These are phyloP conservation scores for Achlya flavicornis DNA, from an alignment of 2,888 invertebrate species.

Conservation along the genomic window DNA sequence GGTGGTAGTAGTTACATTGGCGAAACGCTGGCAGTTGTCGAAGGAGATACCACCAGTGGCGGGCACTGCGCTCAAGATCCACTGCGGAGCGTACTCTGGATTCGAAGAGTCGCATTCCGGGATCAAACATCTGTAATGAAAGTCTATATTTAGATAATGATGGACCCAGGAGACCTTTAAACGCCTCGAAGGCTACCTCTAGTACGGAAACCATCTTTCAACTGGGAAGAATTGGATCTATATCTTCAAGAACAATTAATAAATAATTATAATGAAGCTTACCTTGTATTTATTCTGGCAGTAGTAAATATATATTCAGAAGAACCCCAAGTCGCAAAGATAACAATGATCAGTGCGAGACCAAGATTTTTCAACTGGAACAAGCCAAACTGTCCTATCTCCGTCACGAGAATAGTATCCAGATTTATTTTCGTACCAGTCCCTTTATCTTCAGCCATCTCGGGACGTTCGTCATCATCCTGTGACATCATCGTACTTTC, in stretches of 20 bases:
- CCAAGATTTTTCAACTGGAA: slow-evolving; percentile 52
- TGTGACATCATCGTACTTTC: background rate
- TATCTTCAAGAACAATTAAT: too few relatives aligned
- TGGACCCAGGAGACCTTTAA: too few relatives aligned
- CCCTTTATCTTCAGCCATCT: slow-evolving; percentile 8
- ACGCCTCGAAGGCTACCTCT: too few relatives aligned
- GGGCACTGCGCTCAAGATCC: slow-evolving; percentile 73
- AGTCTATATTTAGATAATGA: too few relatives aligned
- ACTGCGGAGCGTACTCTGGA: slow-evolving; percentile 58
- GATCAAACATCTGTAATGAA: slow-evolving; percentile 13
- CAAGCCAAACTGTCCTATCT: slow-evolving; percentile 62
- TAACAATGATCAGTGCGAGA: slow-evolving; percentile 45
- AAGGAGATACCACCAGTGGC: slow-evolving; percentile 39
- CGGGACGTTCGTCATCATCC: background rate
- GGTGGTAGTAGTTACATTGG: slow-evolving; percentile 25
- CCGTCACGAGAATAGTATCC: slow-evolving; percentile 57
- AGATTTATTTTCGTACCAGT: slow-evolving; percentile 50
- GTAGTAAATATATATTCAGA: slow-evolving; percentile 65
- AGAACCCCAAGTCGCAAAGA: slow-evolving; percentile 54
- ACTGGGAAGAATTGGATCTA: too few relatives aligned
- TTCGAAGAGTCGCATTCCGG: slow-evolving; percentile 48
- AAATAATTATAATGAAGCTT: background rate
- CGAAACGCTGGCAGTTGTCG: slow-evolving; percentile 76
- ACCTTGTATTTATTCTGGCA: slow-evolving; percentile 61
- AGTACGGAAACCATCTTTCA: too few relatives aligned